A percentile compares a stretch with the other conserved stretches of the same genome.
phyloP scores from a whole-genome alignment of 92 coral and sea anemone species.

The Zoanthus gigantus region DNA sequence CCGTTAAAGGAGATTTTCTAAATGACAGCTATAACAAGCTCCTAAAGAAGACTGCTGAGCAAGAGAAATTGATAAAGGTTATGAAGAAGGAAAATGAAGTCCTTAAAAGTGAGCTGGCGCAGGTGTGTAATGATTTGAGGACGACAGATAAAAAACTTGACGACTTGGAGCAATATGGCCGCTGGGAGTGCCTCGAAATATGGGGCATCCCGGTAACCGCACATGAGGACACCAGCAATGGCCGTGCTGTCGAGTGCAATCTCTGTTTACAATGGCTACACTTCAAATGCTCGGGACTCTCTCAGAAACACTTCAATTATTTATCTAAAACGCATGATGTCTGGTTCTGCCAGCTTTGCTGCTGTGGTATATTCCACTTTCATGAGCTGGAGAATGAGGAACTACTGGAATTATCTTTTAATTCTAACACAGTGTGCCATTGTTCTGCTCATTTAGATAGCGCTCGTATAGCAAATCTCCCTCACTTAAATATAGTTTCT shows the following conservation, averaged over 20 bases:
- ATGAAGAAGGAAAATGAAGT: constrained; percentile 9
- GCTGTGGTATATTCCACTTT: no score
- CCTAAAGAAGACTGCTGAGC: constrained; percentile 14
- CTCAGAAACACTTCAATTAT: not conserved
- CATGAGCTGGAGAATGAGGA: no score
- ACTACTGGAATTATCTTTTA: no score
- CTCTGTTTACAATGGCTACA: not conserved
- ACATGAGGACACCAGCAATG: not conserved
- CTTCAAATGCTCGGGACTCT: not conserved
- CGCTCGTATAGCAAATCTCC: no score
- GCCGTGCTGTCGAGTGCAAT: constrained; percentile 14
- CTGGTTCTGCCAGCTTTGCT: not conserved
- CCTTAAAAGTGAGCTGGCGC: constrained; percentile 13
- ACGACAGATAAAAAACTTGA: constrained; percentile 2
- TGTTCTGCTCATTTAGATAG: no score
- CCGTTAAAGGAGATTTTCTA: constrained; percentile 17
- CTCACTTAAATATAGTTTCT: no score
- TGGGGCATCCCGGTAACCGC: not conserved
- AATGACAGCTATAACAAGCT: constrained; percentile 4
- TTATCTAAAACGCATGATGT: constrained; percentile 3
- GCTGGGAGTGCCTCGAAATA: not conserved
- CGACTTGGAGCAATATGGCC: constrained; percentile 14
- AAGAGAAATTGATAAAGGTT: constrained; percentile 12
- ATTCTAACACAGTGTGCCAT: no score
- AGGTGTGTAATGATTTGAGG: not conserved